Evolutionary conservation across 2,113 vertebrate species (phyloP).

Genomic region (Sula dactylatra): DNA sequence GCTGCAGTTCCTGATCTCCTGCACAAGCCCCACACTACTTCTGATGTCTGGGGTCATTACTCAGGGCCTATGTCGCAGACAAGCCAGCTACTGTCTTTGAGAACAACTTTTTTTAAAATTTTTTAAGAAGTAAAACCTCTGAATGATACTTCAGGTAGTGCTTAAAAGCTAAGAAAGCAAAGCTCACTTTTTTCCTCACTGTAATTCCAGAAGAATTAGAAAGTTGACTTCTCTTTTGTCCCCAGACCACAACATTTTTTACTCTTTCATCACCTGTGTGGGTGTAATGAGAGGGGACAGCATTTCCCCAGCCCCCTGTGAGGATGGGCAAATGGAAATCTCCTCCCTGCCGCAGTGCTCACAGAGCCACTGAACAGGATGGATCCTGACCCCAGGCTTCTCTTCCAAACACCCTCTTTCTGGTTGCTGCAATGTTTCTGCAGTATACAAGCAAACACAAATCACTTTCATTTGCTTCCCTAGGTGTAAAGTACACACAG

Average conservation of each 20-base stretch:
- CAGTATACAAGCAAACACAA: not conserved
- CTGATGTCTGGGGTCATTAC: too few species aligned
- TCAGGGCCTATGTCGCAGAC: not conserved
- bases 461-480: not conserved
- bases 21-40: not conserved
- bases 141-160: not conserved
- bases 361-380: too few species aligned
- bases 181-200: not conserved
- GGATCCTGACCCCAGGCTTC: not conserved
- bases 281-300: not conserved
- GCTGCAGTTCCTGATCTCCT: not conserved
- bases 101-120: not conserved
- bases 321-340: not conserved
- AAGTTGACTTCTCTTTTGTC: not conserved
- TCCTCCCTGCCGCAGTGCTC: not conserved
- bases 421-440: not conserved
- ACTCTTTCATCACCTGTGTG: not conserved
- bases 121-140: not conserved
- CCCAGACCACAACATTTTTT: not conserved
- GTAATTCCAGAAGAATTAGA: not conserved
- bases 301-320: not conserved
- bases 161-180: not conserved
- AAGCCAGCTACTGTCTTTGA: not conserved
- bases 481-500: not conserved
- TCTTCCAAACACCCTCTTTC: not conserved